phyloP scores from a whole-genome alignment of 2,113 vertebrate species.

The Chauna torquata region DNA sequence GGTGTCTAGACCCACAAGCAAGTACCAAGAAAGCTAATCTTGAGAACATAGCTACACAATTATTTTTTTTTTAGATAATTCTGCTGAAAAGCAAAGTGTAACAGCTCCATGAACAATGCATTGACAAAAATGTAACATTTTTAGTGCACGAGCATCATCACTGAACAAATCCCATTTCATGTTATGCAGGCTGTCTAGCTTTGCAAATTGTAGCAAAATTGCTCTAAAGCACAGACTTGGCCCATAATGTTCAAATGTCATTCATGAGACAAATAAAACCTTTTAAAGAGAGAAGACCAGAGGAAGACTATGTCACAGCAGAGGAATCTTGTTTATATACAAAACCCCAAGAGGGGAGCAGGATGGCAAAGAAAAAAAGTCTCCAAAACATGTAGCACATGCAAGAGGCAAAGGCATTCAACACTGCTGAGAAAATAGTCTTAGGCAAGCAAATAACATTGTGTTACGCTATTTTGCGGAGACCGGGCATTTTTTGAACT shows the following conservation, averaged over 20 bases:
- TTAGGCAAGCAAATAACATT: not conserved
- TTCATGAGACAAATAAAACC: not conserved
- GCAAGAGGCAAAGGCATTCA: not conserved
- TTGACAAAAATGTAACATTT: not conserved
- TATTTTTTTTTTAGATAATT: not conserved
- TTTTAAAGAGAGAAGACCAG: not conserved
- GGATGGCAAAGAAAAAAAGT: not conserved
- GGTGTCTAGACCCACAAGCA: not conserved
- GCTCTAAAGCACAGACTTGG: not conserved
- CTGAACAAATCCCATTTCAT: not conserved
- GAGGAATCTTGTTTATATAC: not conserved
- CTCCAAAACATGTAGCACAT: not conserved
- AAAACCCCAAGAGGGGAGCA: rapidly evolving
- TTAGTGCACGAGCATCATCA: not conserved
- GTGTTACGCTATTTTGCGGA: not conserved
- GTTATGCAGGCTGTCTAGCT: not conserved
- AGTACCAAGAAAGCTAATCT: not conserved
- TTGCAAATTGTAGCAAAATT: not conserved
- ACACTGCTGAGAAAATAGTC: not conserved
- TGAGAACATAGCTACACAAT: not conserved
- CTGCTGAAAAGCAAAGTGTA: not conserved
- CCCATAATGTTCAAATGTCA: not conserved
- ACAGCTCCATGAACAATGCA: not conserved
- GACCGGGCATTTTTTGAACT: not conserved
- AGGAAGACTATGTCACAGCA: not conserved